These are phyloP conservation scores for Cephus pygmeus DNA, from an alignment of 2,888 invertebrate genomes.

Conservation along the genomic window DNA sequence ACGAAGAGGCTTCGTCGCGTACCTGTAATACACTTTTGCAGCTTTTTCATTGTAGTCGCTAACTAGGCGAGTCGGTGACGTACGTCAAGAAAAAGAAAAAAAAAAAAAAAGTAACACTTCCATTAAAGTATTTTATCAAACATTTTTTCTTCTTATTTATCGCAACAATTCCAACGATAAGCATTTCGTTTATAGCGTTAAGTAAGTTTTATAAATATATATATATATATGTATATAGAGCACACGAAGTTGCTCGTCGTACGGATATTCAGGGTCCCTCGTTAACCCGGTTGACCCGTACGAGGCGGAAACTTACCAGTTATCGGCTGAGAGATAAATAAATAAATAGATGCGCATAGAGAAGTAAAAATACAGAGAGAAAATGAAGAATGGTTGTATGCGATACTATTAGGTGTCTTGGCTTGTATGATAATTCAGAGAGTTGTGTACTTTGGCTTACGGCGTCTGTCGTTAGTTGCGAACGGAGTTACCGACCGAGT, in stretches of 20 bases:
- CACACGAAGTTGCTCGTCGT: no score
- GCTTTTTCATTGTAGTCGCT: background rate
- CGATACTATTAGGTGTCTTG: background rate
- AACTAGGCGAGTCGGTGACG: background rate
- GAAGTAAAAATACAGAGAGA: background rate
- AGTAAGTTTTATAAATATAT: no score
- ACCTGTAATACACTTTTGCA: background rate
- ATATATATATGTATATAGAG: no score
- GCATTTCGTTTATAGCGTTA: no score
- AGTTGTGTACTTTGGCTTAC: background rate
- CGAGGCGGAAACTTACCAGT: constrained; percentile 26
- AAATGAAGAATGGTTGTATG: background rate
- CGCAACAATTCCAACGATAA: no score
- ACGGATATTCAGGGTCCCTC: constrained; percentile 11
- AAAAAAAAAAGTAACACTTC: background rate
- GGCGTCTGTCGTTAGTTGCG: background rate
- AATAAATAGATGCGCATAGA: background rate
- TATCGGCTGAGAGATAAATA: constrained; percentile 11
- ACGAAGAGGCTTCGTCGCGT: background rate
- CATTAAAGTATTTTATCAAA: background rate
- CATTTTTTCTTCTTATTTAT: background rate
- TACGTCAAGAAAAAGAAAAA: no score
- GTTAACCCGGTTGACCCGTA: constrained; percentile 21
- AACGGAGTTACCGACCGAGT: background rate
- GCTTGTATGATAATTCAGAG: background rate